Percentiles rank a stretch among this genome's conserved stretches.
phyloP scores from a whole-genome alignment of 2,888 invertebrate species.

The Morpho deidamia region DNA sequence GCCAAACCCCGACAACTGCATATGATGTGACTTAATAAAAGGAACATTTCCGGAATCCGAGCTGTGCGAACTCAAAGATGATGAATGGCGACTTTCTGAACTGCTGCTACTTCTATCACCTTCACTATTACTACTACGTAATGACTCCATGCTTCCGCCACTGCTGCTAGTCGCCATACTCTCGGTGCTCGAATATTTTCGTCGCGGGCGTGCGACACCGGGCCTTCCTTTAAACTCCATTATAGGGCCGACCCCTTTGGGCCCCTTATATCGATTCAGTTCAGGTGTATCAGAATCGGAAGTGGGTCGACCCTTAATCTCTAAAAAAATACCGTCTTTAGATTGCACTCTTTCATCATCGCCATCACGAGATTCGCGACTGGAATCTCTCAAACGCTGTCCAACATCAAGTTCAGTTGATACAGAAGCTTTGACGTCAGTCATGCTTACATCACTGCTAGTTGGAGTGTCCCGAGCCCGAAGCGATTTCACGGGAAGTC shows the following conservation, averaged over 20 bases:
- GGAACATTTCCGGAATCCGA: slow-evolving; percentile 86
- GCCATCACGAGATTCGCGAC: slow-evolving; percentile 79
- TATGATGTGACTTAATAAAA: slow-evolving; percentile 79
- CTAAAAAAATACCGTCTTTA: slow-evolving; percentile 84
- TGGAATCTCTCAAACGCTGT: slow-evolving; percentile 69
- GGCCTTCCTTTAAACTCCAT: slow-evolving; percentile 82
- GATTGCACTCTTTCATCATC: slow-evolving; percentile 85
- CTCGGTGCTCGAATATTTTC: slow-evolving; percentile 88
- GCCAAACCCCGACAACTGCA: slow-evolving; percentile 83
- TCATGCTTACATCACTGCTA: slow-evolving; percentile 80
- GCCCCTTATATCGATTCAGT: slow-evolving; percentile 75
- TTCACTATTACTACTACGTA: slow-evolving; percentile 92
- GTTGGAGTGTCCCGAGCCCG: slow-evolving; percentile 80
- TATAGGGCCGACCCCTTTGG: slow-evolving; percentile 78
- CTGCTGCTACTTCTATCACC: slow-evolving; percentile 91
- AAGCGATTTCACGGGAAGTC: slow-evolving; percentile 84
- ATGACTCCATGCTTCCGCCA: slow-evolving; percentile 92
- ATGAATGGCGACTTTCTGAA: slow-evolving; percentile 90
- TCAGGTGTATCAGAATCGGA: slow-evolving; percentile 76
- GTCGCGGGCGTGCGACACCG: slow-evolving; percentile 69
- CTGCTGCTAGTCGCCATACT: slow-evolving; percentile 93
- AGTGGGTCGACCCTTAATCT: slow-evolving; percentile 84
- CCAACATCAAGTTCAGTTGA: slow-evolving; percentile 69
- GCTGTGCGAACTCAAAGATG: slow-evolving; percentile 90
- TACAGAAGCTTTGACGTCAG: slow-evolving; percentile 77